Base-by-base conservation (phyloP, 2,113 vertebrate genomes). In the Lota lota region DNA sequence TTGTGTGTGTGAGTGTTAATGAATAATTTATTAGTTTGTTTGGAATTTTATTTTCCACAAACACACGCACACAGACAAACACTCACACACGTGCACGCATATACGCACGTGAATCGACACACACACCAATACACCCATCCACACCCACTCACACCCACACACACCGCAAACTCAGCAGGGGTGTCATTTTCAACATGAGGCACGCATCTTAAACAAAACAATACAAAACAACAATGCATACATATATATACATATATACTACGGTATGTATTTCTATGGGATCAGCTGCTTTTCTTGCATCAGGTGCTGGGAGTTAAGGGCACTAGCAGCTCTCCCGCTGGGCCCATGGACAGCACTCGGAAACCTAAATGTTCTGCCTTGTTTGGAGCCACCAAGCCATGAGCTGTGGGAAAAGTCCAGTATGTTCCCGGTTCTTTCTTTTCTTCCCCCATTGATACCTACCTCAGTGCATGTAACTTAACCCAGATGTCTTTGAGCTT, bases 341-440 rank as follows among this genome's bases (percentile, higher is more conserved):
- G 17, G 12, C 1, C 18, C 17, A 10, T 22, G 61, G 28, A 17
- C 58, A 68, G 65, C 73, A 64, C 68, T 68, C 61, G 75, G 84
- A 82, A 83, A 77, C 76, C 69, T 80, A 74, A 84, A 83, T 79
- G 78, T 82, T 82, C 64, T 84, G 76, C 76, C 79, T 84, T 87
- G 85, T 84, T 83, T 79, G 69, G 76, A 83, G 68, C 78, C 77
- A 76, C 78, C 69, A 83, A 83, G 67, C 78, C 80, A 75, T 78
- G 68, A 59, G 63, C 74, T 67, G 67, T 36, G 76, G 83, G 83
- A 76, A 85, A 85, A 78, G 82, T 79, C 76, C 70, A 82, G 66
- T 36, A 62, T 82, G 79, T 82, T 85, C 77, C 79, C 73, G 64
- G 74, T 85, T 84, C 83, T 8, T 47, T 7, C 40, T 7, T 7